A percentile compares a stretch with the other conserved stretches of the same genome.
These are phyloP conservation scores for Catharus ustulatus DNA, from an alignment of 2,797 vertebrate genomes.

Conservation along the genomic window DNA sequence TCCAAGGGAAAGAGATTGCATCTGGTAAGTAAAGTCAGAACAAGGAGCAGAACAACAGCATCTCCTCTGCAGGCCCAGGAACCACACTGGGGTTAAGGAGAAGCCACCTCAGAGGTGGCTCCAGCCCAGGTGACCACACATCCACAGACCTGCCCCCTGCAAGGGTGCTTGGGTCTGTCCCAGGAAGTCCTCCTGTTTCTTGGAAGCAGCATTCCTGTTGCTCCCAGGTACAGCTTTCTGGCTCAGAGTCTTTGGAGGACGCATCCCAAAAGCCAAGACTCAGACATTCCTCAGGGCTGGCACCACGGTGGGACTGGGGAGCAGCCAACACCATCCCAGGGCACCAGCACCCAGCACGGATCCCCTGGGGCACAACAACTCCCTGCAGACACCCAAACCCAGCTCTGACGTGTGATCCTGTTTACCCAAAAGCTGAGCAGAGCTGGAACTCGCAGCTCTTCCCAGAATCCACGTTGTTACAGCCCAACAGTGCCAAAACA, in stretches of 20 bases:
- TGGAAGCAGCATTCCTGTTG: background rate
- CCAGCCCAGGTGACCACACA: rapidly evolving
- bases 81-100: background rate
- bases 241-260: background rate
- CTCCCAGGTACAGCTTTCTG: background rate
- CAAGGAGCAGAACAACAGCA: background rate
- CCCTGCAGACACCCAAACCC: background rate
- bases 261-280: background rate
- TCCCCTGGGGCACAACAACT: background rate
- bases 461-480: background rate
- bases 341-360: background rate
- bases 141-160: rapidly evolving
- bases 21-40: background rate
- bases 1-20: background rate
- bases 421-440: background rate
- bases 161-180: background rate
- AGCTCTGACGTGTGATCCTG: background rate
- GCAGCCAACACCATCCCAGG: background rate
- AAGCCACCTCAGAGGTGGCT: background rate
- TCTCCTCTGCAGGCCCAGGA: rapidly evolving
- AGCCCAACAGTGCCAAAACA: background rate
- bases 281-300: background rate
- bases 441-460: background rate
- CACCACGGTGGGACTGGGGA: background rate
- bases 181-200: background rate